Conservation (phyloP, 2,888 invertebrate species). For the Temnothorax rugatulus region DNA sequence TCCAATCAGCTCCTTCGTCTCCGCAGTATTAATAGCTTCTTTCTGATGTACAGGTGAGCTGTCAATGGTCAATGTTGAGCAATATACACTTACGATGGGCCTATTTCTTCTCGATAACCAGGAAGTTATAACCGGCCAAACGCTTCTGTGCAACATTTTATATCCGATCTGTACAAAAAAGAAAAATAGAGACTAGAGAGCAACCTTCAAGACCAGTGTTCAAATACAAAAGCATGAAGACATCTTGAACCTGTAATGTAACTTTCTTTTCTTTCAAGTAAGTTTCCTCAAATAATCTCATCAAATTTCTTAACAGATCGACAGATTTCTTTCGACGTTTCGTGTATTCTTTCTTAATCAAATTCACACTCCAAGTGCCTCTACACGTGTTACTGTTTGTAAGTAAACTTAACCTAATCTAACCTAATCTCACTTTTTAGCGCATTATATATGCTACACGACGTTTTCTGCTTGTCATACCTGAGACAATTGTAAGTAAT, state of each 20-base stretch:
- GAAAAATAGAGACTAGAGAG: slow-evolving; percentile 3
- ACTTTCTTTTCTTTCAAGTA: background rate
- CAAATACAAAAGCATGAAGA: background rate
- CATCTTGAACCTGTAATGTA: background rate
- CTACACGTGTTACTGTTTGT: background rate
- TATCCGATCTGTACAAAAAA: background rate
- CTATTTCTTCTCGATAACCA: slow-evolving; percentile 4
- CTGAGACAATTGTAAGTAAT: background rate
- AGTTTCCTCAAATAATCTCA: background rate
- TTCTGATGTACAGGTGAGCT: background rate
- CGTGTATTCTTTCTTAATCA: background rate
- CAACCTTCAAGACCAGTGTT: background rate
- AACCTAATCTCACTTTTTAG: background rate
- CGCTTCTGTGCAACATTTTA: slow-evolving; percentile 31
- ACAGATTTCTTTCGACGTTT: background rate
- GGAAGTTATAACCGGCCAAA: background rate
- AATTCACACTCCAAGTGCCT: no score
- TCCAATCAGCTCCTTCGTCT: background rate
- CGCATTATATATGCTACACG: no score
- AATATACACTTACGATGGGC: background rate
- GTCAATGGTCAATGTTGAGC: background rate
- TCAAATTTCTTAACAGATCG: background rate
- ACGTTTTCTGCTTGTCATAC: background rate
- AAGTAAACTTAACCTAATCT: slow-evolving; percentile 3
- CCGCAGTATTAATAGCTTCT: background rate